Evolutionary conservation across 2,888 invertebrate species (phyloP).

Genomic region (Aradus depressus): DNA sequence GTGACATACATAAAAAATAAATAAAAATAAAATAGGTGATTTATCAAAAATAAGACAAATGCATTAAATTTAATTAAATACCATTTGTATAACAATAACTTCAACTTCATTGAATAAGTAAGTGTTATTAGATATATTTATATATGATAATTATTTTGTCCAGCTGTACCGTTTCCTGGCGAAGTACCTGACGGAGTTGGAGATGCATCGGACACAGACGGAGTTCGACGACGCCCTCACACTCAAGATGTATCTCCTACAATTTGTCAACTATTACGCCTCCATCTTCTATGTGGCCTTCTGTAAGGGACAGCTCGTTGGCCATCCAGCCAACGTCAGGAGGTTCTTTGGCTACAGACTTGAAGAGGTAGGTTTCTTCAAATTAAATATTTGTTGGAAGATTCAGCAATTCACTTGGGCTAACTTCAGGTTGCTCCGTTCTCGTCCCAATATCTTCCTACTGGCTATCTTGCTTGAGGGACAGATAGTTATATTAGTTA

Average conservation of each 20-base stretch:
- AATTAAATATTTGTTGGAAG: too few relatives aligned
- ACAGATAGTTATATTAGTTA: too few relatives aligned
- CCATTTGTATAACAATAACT: not conserved
- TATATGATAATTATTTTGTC: conserved; percentile 31
- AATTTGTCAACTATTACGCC: conserved; percentile 94
- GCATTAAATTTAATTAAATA: not conserved
- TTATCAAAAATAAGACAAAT: too few relatives aligned
- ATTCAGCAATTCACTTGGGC: too few relatives aligned
- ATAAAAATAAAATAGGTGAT: too few relatives aligned
- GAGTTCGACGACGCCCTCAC: conserved; percentile 93
- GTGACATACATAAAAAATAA: too few relatives aligned
- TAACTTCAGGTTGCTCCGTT: too few relatives aligned
- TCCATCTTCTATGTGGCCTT: conserved; percentile 93
- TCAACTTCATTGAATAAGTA: not conserved
- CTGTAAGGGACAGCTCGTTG: conserved; percentile 77
- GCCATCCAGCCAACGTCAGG: conserved; percentile 70
- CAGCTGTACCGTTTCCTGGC: conserved; percentile 67
- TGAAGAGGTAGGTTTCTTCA: conserved; percentile 61
- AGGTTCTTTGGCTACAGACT: conserved; percentile 63
- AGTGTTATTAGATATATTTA: not conserved
- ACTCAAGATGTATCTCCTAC: conserved; percentile 84
- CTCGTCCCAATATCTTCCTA: too few relatives aligned
- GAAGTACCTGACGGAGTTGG: conserved; percentile 78
- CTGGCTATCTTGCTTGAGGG: too few relatives aligned
- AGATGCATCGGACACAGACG: conserved; percentile 78